These are phyloP conservation scores for Melipona bicolor DNA, from an alignment of 2,888 invertebrate genomes.

Conservation along the genomic window DNA sequence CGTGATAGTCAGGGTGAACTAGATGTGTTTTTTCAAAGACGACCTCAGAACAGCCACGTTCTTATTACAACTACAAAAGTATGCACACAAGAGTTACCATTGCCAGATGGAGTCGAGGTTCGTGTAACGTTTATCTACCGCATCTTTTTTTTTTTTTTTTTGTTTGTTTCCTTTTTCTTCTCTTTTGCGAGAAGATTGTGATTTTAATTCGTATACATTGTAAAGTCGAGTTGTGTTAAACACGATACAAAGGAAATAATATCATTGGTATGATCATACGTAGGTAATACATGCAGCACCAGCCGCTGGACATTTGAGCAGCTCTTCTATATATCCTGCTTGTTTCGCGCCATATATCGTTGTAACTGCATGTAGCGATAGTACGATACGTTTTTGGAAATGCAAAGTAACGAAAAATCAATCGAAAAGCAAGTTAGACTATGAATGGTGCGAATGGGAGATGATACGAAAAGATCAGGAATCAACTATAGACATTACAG, in stretches of 20 bases:
- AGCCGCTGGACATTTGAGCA: constrained; percentile 98
- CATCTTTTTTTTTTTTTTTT: no score
- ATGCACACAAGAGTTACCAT: constrained; percentile 93
- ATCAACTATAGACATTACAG: constrained; percentile 90
- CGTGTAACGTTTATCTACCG: neutral
- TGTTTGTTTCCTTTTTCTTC: neutral
- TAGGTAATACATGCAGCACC: constrained; percentile 95
- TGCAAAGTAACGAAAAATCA: constrained; percentile 88
- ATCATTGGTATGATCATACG: neutral
- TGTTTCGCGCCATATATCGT: constrained; percentile 98
- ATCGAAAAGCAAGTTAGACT: constrained; percentile 85
- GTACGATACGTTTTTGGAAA: constrained; percentile 95
- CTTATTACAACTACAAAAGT: constrained; percentile 96
- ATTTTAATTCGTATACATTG: neutral
- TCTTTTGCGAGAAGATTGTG: no score
- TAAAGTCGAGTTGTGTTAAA: neutral
- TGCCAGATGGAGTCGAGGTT: constrained; percentile 94
- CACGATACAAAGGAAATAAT: no score
- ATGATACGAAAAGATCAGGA: constrained; percentile 91
- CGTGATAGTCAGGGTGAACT: constrained; percentile 81
- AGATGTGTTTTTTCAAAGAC: constrained; percentile 76
- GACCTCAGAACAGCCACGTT: constrained; percentile 86
- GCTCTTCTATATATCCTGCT: constrained; percentile 99
- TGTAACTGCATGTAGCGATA: constrained; percentile 97
- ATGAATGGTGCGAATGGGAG: constrained; percentile 95